Base-by-base conservation (phyloP, 2,113 vertebrate genomes). In the Morone saxatilis region DNA sequence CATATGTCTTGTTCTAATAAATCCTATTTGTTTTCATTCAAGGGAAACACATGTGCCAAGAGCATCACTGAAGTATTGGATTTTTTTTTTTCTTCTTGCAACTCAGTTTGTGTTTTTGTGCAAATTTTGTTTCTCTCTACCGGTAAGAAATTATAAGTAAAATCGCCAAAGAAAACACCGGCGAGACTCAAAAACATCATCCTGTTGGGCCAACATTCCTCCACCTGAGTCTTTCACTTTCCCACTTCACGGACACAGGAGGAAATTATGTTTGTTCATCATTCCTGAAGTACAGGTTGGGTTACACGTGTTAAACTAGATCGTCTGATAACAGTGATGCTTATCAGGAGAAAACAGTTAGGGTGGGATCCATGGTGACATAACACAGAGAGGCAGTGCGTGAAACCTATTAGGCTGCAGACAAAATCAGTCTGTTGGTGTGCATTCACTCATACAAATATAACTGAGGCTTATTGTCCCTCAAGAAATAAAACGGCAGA, bases 391-490 rank as follows among this genome's bases (percentile, higher is more conserved):
- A 60, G 57, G 71, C 89, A 50, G 79, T 43, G 91, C 79, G 43
- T 87, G 82, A 77, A 91, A 88, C 76, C 80, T 69, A 76, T 50
- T 69, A 1, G n/a, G 41, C 77, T 74, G 81, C 76, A 62, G 76
- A 92, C 82, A 91, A 22, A 79, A 83, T 79, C 48, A 31, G 85
- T 66, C 87, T 89, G 87, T 91, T 41, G 72, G 56, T 88, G 92
- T 88, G 74, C 92, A 89, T 76, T 80, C 88, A 86, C 78, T 91
- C 91, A 86, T 66, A 83, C 89, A 61, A 66, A 75, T 10, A 73
- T 31, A n/a, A 86, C 86, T 76, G 80, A 89, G 79, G 81, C 84
- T 83, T 70, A 73, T 86, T 88, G 79, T 93, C 76, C 79, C 65
- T 67, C 72, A 17, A 48, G 61, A 14, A 71, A 36, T 17, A 68